A percentile compares a stretch with the other conserved stretches of the same genome.
phyloP scores from a whole-genome alignment of 2,113 vertebrate species.

The Falco punctatus region DNA sequence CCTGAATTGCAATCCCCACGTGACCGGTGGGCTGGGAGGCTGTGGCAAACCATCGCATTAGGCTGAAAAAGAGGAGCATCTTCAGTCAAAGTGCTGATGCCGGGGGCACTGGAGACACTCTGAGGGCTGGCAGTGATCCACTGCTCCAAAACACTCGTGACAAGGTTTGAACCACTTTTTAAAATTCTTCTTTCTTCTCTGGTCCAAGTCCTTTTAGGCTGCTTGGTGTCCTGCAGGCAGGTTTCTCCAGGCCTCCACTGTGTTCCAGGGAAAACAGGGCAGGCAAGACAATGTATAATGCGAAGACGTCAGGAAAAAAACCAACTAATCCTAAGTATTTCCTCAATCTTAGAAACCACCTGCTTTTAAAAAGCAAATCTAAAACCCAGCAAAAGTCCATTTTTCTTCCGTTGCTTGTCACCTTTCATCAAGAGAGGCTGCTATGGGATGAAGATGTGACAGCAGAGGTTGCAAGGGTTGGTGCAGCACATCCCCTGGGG shows the following conservation, averaged over 20 bases:
- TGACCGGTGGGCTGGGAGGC: not conserved
- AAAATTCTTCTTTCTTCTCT: not conserved
- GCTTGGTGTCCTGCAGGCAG: not conserved
- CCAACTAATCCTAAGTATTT: not conserved
- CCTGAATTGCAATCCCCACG: fast-evolving
- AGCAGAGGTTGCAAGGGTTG: fast-evolving
- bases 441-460: not conserved
- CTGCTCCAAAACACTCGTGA: not conserved
- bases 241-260: not conserved
- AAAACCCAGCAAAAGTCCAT: not conserved
- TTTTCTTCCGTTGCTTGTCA: not conserved
- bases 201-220: not conserved
- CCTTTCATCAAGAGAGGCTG: not conserved
- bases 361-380: not conserved
- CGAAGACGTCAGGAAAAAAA: not conserved
- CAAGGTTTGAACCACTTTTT: not conserved
- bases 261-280: not conserved
- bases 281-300: not conserved
- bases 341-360: not conserved
- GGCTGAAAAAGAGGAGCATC: not conserved
- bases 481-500: not conserved
- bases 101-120: not conserved
- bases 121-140: not conserved
- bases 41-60: fast-evolving
- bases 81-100: not conserved